Evolutionary conservation across 2,888 invertebrate species (phyloP).

Genomic region (Theodoxus fluviatilis): DNA sequence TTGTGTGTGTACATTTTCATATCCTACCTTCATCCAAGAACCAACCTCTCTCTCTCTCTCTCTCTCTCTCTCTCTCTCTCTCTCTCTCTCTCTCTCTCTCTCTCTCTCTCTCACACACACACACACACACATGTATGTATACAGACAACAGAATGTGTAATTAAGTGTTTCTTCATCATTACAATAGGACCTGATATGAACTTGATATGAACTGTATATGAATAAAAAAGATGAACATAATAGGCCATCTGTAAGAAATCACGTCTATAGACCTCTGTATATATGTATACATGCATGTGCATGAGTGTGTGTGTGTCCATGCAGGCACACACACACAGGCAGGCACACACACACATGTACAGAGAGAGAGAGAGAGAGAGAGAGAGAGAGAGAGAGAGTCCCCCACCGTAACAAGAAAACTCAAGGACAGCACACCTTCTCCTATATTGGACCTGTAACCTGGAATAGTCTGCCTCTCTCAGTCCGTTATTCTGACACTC

Average conservation of each 20-base stretch:
- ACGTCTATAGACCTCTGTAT: not conserved
- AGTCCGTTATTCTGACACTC: no score
- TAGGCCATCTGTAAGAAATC: not conserved
- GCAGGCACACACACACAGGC: not conserved
- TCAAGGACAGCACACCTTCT: no score
- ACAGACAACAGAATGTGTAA: not conserved
- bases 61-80: conserved; percentile 11
- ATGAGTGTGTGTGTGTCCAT: not conserved
- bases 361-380: no score
- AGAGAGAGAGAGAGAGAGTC: no score
- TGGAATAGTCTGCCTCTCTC: no score
- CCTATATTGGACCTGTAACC: no score
- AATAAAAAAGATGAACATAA: no score
- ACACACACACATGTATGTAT: not conserved
- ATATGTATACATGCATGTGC: not conserved
- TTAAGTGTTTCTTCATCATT: no score
- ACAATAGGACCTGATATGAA: no score
- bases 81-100: conserved; percentile 6
- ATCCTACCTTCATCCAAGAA: conserved; percentile 17
- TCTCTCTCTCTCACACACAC: conserved; percentile 8
- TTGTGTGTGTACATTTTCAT: no score
- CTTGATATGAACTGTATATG: no score
- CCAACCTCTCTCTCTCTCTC: not conserved
- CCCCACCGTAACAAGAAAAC: no score
- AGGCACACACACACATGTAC: not conserved